Evolutionary conservation across 2,888 invertebrate genomes (phyloP).

Genomic region (Eilema sororculum): DNA sequence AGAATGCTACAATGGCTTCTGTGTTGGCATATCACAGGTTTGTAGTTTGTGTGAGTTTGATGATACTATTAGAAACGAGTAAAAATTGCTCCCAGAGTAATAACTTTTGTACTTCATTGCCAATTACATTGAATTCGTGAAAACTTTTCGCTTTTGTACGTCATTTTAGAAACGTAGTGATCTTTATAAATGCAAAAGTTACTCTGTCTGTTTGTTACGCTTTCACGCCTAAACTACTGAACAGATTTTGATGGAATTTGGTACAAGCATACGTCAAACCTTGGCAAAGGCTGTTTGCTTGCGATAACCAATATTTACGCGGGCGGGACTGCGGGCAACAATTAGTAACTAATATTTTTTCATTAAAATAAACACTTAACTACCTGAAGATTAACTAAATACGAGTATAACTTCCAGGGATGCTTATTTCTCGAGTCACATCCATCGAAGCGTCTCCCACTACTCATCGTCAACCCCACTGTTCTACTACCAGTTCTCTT

Average conservation of each 20-base stretch:
- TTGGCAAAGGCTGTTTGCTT: too few relatives aligned
- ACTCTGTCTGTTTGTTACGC: too few relatives aligned
- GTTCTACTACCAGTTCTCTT: slow-evolving; percentile 77
- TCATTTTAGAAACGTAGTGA: neutral
- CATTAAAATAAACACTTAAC: too few relatives aligned
- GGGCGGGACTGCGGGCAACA: too few relatives aligned
- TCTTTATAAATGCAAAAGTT: neutral
- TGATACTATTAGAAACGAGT: neutral
- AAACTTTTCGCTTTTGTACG: neutral
- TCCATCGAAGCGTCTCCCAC: slow-evolving; percentile 68
- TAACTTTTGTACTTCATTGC: neutral
- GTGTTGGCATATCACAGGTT: slow-evolving; percentile 75
- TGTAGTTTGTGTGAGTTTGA: neutral
- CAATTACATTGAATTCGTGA: neutral
- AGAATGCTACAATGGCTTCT: slow-evolving; percentile 61
- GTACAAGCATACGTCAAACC: too few relatives aligned
- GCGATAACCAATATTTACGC: too few relatives aligned
- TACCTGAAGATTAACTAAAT: neutral
- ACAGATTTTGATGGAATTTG: too few relatives aligned
- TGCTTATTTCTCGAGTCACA: slow-evolving; percentile 74
- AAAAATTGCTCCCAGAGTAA: too few relatives aligned
- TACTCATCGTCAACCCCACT: slow-evolving; percentile 65
- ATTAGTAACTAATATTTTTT: too few relatives aligned
- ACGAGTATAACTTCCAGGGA: slow-evolving; percentile 67
- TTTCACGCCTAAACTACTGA: neutral